Evolutionary conservation across 2,797 vertebrate genomes (phyloP), one percentile per base, ranked within the genome.

Genomic region (Philypnodon macrostomus): DNA sequence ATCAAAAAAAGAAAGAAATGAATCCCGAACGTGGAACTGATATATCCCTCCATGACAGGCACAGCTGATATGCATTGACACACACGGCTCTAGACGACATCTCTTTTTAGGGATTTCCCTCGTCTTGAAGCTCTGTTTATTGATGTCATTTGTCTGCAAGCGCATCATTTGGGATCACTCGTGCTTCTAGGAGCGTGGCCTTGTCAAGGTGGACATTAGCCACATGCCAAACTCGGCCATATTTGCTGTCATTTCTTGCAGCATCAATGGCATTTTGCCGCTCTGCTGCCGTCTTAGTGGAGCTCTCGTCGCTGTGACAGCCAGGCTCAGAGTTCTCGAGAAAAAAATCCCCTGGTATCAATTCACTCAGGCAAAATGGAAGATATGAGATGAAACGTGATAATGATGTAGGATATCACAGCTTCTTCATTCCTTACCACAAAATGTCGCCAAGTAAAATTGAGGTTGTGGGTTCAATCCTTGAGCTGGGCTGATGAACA

Each of bases 251-350:
- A 50, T 60, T 73, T 62, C 46, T 59, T 24, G 5, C 58, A 68
- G 80, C 81, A 74, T 60, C 26, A 61, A 64, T 86, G 84, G 85
- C 82, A 87, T 89, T 86, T n/a, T 83, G 60, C 59, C n/a, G 54
- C 54, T 27, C 58, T 11, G 32, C 45, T 9, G 52, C 14, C 21
- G 23, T 62, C 79, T 74, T 77, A 71, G 78, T 75, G 68, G 47
- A 13, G 46, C 53, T 75, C 71, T 74, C 79, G 74, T 73, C 77
- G 56, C 60, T 38, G 57, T 82, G 82, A 83, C 77, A 72, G 70
- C 26, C n/a, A 30, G 70, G 77, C 55, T 70, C 68, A 53, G 54
- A 67, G 61, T 71, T 73, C 34, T 16, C 48, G 53, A 59, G 26
- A 57, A 71, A n/a, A n/a, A n/a, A 72, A 72, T 64, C 59, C 58